Evolutionary conservation across 2,888 invertebrate genomes (phyloP).

Genomic region (Chalcis sispes): DNA sequence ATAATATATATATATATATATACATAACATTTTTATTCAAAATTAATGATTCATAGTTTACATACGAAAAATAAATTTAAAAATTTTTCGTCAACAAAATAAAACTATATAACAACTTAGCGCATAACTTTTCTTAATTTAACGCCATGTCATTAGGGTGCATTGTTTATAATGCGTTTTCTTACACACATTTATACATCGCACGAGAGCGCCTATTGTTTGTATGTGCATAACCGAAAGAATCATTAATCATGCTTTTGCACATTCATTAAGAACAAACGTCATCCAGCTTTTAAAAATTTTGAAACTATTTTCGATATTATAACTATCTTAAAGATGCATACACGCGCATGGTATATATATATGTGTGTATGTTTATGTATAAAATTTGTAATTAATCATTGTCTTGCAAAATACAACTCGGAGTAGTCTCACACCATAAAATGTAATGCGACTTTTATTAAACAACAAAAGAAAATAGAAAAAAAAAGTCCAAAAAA

Average conservation of each 20-base stretch:
- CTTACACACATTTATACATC: not conserved
- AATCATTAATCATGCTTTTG: conserved; percentile 39
- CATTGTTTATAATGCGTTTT: conserved; percentile 32
- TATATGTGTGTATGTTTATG: conserved; percentile 12
- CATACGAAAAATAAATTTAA: conserved; percentile 30
- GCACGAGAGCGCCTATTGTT: conserved; percentile 34
- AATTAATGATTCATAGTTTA: too few species aligned
- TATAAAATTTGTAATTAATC: conserved; percentile 50
- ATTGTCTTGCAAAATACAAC: conserved; percentile 32
- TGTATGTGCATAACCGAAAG: conserved; percentile 41
- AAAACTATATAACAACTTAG: conserved; percentile 38
- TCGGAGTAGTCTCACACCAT: not conserved
- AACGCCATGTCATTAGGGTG: conserved; percentile 28
- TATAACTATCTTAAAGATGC: conserved; percentile 16
- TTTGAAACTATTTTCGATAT: conserved; percentile 41
- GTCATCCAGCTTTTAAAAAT: conserved; percentile 41
- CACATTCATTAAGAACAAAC: conserved; percentile 41
- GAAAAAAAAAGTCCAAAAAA: not conserved
- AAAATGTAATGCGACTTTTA: not conserved
- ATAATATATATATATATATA: too few species aligned
- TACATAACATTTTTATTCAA: too few species aligned
- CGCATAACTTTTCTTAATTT: conserved; percentile 16
- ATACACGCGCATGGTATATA: not conserved
- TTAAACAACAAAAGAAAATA: conserved; percentile 2
- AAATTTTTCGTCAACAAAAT: conserved; percentile 21